These are phyloP conservation scores for Ephialtes manifestator DNA, from an alignment of 2,888 invertebrate genomes.

Conservation along the genomic window DNA sequence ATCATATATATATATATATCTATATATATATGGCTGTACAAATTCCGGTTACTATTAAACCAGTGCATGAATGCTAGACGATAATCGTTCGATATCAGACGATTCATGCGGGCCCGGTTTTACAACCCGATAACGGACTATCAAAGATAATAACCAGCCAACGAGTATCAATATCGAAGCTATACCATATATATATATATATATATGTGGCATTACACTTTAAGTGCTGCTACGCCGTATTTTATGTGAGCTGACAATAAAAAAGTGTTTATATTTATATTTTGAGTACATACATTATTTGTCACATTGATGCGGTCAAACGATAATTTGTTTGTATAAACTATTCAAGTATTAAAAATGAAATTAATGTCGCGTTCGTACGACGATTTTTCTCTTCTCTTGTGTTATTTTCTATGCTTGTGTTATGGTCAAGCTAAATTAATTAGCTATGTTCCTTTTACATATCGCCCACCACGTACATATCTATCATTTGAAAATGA, in stretches of 20 bases:
- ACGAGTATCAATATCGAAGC: background rate
- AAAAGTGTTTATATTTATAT: background rate
- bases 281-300: background rate
- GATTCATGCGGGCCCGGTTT: conserved; percentile 9
- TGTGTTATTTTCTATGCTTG: conserved; percentile 36
- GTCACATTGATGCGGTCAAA: background rate
- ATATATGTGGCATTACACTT: background rate
- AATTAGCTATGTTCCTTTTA: background rate
- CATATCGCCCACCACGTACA: background rate
- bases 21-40: background rate
- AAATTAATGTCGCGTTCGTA: too few species aligned
- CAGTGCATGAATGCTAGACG: background rate
- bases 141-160: conserved; percentile 3
- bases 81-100: background rate
- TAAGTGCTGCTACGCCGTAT: background rate
- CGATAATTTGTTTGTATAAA: background rate
- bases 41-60: background rate
- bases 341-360: too few species aligned
- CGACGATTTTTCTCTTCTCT: too few species aligned
- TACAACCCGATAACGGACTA: background rate
- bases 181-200: background rate
- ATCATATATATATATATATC: background rate
- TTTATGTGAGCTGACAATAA: background rate
- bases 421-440: conserved; percentile 45
- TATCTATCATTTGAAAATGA: too few species aligned